Evolutionary conservation across 2,888 invertebrate genomes (phyloP).

Genomic region (Polietes domitor): DNA sequence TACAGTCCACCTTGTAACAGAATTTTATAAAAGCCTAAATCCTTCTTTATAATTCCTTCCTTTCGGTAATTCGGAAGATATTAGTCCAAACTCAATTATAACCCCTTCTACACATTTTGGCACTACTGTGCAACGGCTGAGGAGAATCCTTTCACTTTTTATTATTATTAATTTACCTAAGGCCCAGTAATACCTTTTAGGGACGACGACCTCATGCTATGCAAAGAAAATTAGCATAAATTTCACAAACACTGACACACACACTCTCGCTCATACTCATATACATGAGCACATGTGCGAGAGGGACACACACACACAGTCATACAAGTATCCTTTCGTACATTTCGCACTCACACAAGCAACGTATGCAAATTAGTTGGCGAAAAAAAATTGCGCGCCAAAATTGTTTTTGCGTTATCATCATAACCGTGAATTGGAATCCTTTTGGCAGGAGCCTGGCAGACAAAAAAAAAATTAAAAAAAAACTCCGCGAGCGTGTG

Average conservation of each 20-base stretch:
- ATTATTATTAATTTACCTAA: conserved; percentile 61
- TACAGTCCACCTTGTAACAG: too few species aligned
- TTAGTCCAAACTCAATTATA: too few species aligned
- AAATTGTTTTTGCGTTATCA: neutral
- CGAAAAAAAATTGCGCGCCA: conserved; percentile 63
- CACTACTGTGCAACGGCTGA: neutral
- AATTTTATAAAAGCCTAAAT: too few species aligned
- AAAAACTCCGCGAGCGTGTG: neutral
- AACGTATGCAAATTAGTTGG: conserved; percentile 65
- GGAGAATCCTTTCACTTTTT: conserved; percentile 65
- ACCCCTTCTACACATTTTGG: too few species aligned
- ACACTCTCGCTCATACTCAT: neutral
- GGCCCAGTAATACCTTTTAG: conserved; percentile 48
- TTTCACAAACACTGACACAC: conserved; percentile 18
- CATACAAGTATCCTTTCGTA: conserved; percentile 6
- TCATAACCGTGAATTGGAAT: conserved; percentile 12
- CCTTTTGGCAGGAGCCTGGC: conserved; percentile 12
- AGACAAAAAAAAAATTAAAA: too few species aligned
- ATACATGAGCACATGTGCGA: neutral
- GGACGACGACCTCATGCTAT: conserved; percentile 46
- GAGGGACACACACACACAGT: neutral
- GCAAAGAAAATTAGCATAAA: conserved; percentile 41
- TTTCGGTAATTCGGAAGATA: too few species aligned
- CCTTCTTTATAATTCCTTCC: too few species aligned
- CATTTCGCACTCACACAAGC: neutral